These are phyloP conservation scores for Sinotaia quadrata DNA, from an alignment of 2,888 invertebrate species.

Conservation along the genomic window DNA sequence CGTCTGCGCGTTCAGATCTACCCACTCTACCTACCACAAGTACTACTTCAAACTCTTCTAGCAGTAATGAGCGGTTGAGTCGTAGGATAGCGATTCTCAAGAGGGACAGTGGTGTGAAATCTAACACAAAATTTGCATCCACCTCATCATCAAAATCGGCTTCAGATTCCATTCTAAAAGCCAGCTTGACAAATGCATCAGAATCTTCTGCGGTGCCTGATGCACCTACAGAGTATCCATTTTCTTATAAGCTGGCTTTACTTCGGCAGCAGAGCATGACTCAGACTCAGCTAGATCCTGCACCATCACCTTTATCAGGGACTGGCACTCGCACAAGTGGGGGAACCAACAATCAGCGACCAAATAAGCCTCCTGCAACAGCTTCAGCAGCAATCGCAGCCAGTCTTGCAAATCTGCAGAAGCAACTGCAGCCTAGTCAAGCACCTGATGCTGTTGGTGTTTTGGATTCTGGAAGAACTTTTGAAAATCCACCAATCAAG, in stretches of 20 bases:
- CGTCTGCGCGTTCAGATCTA: conserved; percentile 9
- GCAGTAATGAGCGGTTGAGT: conserved; percentile 47
- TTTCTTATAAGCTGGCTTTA: conserved; percentile 45
- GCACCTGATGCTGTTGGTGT: neutral
- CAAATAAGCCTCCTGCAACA: conserved; percentile 2
- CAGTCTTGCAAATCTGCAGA: conserved; percentile 7
- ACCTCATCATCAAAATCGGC: neutral
- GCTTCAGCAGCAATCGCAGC: conserved; percentile 15
- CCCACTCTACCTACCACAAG: conserved; percentile 7
- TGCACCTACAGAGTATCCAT: conserved; percentile 37
- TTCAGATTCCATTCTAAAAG: neutral
- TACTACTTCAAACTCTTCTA: conserved; percentile 29
- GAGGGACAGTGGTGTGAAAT: neutral
- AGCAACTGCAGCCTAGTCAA: neutral
- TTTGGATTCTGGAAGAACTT: neutral
- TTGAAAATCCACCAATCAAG: neutral
- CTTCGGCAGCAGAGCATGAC: conserved; percentile 29
- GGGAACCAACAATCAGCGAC: neutral
- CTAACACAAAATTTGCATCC: neutral
- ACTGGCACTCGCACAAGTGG: neutral
- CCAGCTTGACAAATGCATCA: neutral
- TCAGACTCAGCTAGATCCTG: neutral
- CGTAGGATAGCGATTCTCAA: conserved; percentile 18
- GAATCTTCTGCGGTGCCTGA: conserved; percentile 9
- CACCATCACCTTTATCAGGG: neutral